Evolutionary conservation across 2,113 vertebrate species (phyloP).

Genomic region (Vimba vimba): DNA sequence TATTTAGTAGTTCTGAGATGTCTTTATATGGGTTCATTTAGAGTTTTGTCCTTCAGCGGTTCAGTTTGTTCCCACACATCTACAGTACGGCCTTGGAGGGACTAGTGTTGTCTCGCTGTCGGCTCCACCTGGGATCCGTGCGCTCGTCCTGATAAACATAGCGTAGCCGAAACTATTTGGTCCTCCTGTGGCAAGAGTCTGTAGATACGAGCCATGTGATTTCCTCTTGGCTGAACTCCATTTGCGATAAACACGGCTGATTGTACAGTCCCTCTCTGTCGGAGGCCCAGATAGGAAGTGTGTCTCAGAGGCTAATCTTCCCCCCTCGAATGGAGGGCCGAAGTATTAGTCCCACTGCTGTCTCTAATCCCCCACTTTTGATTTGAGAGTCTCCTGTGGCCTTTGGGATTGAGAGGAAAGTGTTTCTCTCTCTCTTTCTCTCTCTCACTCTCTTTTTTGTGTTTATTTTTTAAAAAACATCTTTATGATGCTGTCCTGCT

Average conservation of each 20-base stretch:
- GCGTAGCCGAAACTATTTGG: background rate
- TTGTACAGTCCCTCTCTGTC: conserved; percentile 46
- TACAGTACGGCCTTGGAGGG: background rate
- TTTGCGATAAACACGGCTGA: conserved; percentile 51
- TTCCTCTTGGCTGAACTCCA: conserved; percentile 53
- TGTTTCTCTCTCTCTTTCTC: background rate
- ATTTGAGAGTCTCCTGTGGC: conserved; percentile 61
- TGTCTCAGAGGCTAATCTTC: conserved; percentile 64
- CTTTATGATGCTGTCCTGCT: conserved; percentile 66
- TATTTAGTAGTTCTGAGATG: background rate
- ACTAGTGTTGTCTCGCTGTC: background rate
- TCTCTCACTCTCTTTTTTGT: background rate
- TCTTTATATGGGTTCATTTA: conserved; percentile 19
- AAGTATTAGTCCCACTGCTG: conserved; percentile 66
- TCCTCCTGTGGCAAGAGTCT: conserved; percentile 13
- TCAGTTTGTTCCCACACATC: conserved; percentile 4
- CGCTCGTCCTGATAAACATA: conserved; percentile 32
- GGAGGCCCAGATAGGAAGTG: conserved; percentile 61
- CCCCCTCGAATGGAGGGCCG: conserved; percentile 63
- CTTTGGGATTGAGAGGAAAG: conserved; percentile 43
- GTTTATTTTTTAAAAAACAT: conserved; percentile 45
- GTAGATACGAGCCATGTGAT: conserved; percentile 34
- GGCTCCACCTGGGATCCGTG: background rate
- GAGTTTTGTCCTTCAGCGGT: conserved; percentile 18
- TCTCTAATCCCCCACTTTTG: conserved; percentile 69